Evolutionary conservation across 2,888 invertebrate species (phyloP).

Genomic region (Phengaris arion): DNA sequence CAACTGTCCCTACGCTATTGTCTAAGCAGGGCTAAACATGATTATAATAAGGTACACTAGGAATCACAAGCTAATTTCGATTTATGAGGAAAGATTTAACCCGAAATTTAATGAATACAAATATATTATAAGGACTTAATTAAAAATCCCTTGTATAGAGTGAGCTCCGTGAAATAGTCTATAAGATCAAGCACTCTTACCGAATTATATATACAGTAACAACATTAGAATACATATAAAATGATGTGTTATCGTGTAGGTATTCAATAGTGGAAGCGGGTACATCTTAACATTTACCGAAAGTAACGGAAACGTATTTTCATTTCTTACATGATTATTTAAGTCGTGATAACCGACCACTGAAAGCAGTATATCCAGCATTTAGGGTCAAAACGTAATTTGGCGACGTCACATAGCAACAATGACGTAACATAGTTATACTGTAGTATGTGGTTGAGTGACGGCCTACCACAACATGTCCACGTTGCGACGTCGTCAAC

Average conservation of each 20-base stretch:
- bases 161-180: conserved; percentile 74
- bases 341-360: no score
- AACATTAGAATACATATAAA: conserved; percentile 52
- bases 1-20: conserved; percentile 40
- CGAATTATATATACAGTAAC: conserved; percentile 69
- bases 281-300: not conserved
- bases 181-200: conserved; percentile 68
- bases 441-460: no score
- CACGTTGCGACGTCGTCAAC: no score
- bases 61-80: conserved; percentile 71
- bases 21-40: conserved; percentile 57
- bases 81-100: conserved; percentile 49
- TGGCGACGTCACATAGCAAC: no score
- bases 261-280: not conserved
- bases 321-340: no score
- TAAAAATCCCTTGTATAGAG: conserved; percentile 75
- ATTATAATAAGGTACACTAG: conserved; percentile 59
- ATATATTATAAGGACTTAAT: conserved; percentile 74
- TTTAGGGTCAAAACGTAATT: no score
- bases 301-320: no score
- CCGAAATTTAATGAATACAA: conserved; percentile 66
- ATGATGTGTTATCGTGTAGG: conserved; percentile 11
- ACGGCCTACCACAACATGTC: no score
- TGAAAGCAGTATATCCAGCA: no score
- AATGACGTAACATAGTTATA: no score